phyloP scores from a whole-genome alignment of 2,113 vertebrate species.

The Rhizomys pruinosus region DNA sequence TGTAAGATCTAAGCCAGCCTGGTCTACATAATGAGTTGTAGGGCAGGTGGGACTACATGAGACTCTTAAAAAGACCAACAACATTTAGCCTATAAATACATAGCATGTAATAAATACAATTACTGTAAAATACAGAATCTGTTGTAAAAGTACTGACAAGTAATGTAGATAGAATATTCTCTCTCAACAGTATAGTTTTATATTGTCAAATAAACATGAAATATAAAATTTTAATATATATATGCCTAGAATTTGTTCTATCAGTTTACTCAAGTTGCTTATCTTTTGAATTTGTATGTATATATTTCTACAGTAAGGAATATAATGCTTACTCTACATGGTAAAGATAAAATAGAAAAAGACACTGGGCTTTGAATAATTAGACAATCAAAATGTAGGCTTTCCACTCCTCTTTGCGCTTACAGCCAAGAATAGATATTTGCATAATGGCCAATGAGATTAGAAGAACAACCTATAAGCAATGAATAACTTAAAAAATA shows the following conservation, averaged over 20 bases:
- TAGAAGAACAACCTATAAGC: background rate
- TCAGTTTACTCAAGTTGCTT: background rate
- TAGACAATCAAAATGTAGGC: background rate
- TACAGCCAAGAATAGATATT: background rate
- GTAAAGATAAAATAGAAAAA: background rate
- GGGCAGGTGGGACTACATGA: too few species aligned
- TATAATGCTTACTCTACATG: background rate
- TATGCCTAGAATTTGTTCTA: slow-evolving; percentile 21
- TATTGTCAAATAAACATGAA: slow-evolving; percentile 8
- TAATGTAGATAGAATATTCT: background rate
- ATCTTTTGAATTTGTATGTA: background rate
- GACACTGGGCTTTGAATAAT: background rate
- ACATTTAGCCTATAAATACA: too few species aligned
- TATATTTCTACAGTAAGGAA: background rate
- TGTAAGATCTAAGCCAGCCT: too few species aligned
- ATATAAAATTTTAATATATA: too few species aligned
- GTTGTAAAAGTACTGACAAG: background rate
- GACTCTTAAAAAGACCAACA: too few species aligned
- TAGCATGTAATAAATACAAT: background rate
- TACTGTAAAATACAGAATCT: background rate
- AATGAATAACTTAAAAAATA: slow-evolving; percentile 17
- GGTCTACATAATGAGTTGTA: too few species aligned
- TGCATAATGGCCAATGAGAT: background rate
- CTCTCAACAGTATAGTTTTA: background rate
- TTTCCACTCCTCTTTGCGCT: background rate